Percentiles rank a stretch among this genome's conserved stretches.
phyloP scores from a whole-genome alignment of 2,797 vertebrate species.

The Hapalemur alaotrensis region DNA sequence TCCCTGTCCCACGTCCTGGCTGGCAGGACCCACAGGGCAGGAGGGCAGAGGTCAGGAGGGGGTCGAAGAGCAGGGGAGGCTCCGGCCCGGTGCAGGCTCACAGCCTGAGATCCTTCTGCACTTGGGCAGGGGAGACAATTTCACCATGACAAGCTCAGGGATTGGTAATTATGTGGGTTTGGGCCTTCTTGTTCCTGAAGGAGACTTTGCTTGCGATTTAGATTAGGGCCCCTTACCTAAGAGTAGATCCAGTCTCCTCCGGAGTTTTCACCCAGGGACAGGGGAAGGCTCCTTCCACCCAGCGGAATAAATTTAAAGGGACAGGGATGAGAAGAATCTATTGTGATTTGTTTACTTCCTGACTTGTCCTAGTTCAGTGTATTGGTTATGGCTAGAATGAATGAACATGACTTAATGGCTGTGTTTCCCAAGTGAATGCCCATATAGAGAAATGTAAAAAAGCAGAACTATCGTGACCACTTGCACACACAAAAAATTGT shows the following conservation, averaged over 20 bases:
- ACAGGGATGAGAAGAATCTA: not conserved
- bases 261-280: not conserved
- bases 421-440: not conserved
- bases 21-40: not conserved
- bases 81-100: not conserved
- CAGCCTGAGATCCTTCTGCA: not conserved
- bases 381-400: not conserved
- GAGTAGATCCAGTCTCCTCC: not conserved
- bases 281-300: not conserved
- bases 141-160: not conserved
- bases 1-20: not conserved
- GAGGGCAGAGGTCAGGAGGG: not conserved
- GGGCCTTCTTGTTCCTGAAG: not conserved
- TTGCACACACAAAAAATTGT: not conserved
- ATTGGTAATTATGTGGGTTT: not conserved
- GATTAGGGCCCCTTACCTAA: too few relatives aligned
- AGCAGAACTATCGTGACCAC: too few relatives aligned
- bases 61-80: not conserved
- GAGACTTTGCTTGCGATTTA: not conserved
- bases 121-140: not conserved
- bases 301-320: not conserved
- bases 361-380: not conserved
- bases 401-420: not conserved
- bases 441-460: not conserved
- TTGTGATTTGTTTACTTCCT: not conserved